These are phyloP conservation scores for Lutraria lutraria DNA, from an alignment of 2,888 invertebrate species.

Conservation along the genomic window DNA sequence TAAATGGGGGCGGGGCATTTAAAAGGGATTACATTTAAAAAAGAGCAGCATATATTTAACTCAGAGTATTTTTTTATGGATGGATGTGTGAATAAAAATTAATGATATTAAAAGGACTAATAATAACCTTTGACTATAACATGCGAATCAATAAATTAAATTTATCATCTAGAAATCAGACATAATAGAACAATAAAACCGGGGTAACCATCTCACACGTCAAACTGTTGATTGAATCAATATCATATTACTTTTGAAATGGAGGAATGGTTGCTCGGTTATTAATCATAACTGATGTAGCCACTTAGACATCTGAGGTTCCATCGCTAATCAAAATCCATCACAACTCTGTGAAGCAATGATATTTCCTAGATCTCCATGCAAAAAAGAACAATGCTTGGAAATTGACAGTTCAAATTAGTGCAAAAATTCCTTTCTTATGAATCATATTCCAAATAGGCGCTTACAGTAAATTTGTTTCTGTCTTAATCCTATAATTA, in stretches of 20 bases:
- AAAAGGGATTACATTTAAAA: no score
- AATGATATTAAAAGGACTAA: no score
- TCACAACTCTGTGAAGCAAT: background rate
- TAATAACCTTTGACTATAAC: background rate
- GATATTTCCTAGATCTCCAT: constrained; percentile 4
- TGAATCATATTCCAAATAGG: background rate
- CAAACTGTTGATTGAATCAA: background rate
- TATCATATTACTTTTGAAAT: background rate
- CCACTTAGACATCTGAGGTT: constrained; percentile 13
- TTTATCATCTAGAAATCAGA: background rate
- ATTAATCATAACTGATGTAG: background rate
- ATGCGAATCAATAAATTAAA: background rate
- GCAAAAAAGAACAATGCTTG: background rate
- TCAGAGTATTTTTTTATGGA: no score
- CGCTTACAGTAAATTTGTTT: background rate
- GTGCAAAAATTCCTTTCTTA: background rate
- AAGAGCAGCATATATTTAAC: no score
- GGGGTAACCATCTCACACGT: background rate
- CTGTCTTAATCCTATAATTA: no score
- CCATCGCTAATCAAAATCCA: background rate
- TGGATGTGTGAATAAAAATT: no score
- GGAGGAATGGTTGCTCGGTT: background rate
- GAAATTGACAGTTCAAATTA: constrained; percentile 18
- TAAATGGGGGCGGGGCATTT: no score
- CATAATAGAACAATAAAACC: background rate